Percentiles rank a stretch among this genome's conserved stretches.
Evolutionary conservation across 2,797 vertebrate species (phyloP).

Genomic region (Onychomys leucogaster): DNA sequence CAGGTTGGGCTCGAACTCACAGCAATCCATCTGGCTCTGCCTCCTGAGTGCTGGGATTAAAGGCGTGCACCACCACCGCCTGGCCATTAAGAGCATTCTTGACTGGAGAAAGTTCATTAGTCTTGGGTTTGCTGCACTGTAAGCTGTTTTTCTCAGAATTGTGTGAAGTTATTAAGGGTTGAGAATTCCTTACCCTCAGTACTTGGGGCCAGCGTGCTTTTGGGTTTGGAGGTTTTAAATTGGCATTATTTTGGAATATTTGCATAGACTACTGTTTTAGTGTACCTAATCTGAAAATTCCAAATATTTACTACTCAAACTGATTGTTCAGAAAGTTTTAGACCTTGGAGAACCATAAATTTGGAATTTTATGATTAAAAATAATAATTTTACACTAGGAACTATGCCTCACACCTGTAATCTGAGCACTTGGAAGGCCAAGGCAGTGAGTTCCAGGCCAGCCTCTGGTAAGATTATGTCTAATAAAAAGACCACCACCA

Average conservation of each 20-base stretch:
- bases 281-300: not conserved
- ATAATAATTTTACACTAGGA: not conserved
- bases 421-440: not conserved
- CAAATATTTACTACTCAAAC: not conserved
- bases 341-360: not conserved
- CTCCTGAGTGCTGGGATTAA: too few relatives aligned
- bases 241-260: not conserved
- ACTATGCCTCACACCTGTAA: not conserved
- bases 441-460: not conserved
- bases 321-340: not conserved
- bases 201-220: not conserved
- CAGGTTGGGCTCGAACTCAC: too few relatives aligned
- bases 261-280: not conserved
- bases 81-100: not conserved
- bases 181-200: not conserved
- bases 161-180: not conserved
- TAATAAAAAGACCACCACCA: not conserved
- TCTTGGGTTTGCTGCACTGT: not conserved
- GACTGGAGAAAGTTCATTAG: not conserved
- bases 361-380: not conserved
- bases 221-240: not conserved
- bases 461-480: not conserved
- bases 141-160: not conserved
- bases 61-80: too few relatives aligned
- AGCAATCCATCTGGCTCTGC: too few relatives aligned